These are phyloP conservation scores for Sinella curviseta DNA, from an alignment of 1,140 invertebrate genomes.

Conservation along the genomic window DNA sequence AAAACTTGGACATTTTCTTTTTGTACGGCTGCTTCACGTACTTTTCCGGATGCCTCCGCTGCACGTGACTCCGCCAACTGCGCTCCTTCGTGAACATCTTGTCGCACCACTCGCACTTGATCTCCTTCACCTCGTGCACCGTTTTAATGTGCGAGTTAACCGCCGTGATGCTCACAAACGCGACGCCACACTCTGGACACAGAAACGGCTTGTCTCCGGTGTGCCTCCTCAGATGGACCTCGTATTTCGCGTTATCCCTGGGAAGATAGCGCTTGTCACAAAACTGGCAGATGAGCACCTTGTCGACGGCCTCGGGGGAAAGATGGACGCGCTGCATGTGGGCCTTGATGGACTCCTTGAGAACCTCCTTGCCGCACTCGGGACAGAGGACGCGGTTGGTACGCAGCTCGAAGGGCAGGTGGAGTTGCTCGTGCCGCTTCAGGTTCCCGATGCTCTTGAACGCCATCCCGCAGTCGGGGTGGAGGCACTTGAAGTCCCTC, in stretches of 20 bases:
- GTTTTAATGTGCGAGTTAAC: too few species aligned
- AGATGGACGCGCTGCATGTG: background rate
- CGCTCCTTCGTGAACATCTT: background rate
- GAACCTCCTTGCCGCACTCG: background rate
- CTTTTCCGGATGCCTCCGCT: background rate
- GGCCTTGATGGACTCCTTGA: background rate
- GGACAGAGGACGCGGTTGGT: background rate
- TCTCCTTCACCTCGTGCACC: too few species aligned
- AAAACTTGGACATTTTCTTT: background rate
- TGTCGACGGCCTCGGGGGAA: background rate
- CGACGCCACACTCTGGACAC: too few species aligned
- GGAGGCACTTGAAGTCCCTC: background rate
- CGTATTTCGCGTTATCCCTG: too few species aligned
- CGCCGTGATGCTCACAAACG: too few species aligned
- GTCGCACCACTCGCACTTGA: background rate
- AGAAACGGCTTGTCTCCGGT: too few species aligned
- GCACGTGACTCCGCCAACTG: background rate
- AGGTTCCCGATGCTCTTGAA: background rate
- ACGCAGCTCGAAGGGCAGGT: background rate
- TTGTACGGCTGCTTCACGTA: background rate
- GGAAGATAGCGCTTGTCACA: background rate
- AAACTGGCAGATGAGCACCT: background rate
- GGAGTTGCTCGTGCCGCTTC: background rate
- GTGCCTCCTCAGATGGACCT: background rate
- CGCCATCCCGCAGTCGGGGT: background rate